A percentile compares a stretch with the other conserved stretches of the same genome.
Evolutionary conservation across 2,797 vertebrate species (phyloP).

Genomic region (Vultur gryphus): DNA sequence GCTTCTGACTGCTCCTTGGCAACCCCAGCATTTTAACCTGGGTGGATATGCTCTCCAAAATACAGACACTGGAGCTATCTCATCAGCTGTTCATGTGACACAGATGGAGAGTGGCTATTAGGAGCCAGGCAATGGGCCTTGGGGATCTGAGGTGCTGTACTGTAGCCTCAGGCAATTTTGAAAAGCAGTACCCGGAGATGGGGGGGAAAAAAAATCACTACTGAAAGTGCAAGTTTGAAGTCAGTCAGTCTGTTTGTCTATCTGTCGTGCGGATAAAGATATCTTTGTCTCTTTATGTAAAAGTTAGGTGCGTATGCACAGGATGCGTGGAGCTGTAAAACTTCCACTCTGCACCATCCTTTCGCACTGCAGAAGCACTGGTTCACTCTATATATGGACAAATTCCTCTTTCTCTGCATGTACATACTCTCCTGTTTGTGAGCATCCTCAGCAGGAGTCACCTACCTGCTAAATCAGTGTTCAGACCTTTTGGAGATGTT

Average conservation of each 20-base stretch:
- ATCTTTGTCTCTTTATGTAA: slow-evolving; percentile 71
- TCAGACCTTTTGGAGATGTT: slow-evolving; percentile 55
- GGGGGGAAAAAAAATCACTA: slow-evolving; percentile 56
- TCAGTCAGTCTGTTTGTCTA: slow-evolving; percentile 76
- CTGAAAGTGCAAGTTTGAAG: slow-evolving; percentile 80
- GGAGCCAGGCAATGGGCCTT: slow-evolving; percentile 94
- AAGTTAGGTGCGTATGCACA: slow-evolving; percentile 56
- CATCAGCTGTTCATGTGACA: slow-evolving; percentile 99
- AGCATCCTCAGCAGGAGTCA: slow-evolving; percentile 61
- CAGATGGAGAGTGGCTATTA: slow-evolving; percentile 99
- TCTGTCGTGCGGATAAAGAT: slow-evolving; percentile 69
- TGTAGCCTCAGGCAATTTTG: slow-evolving; percentile 94
- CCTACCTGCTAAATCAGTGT: slow-evolving; percentile 36
- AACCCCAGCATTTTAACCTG: slow-evolving; percentile 99
- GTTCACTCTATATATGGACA: slow-evolving; percentile 25
- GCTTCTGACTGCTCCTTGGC: slow-evolving; percentile 99
- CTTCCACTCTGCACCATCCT: slow-evolving; percentile 15
- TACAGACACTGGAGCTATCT: slow-evolving; percentile 91
- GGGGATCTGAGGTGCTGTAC: slow-evolving; percentile 98
- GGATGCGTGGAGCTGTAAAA: slow-evolving; percentile 45
- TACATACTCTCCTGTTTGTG: slow-evolving; percentile 39
- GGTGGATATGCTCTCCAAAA: slow-evolving; percentile 91
- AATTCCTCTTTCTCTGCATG: slow-evolving; percentile 28
- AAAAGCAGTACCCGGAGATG: slow-evolving; percentile 95
- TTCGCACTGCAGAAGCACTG: slow-evolving; percentile 41